Conservation (phyloP, 2,888 invertebrate species). For the Drosophila anceps region DNA sequence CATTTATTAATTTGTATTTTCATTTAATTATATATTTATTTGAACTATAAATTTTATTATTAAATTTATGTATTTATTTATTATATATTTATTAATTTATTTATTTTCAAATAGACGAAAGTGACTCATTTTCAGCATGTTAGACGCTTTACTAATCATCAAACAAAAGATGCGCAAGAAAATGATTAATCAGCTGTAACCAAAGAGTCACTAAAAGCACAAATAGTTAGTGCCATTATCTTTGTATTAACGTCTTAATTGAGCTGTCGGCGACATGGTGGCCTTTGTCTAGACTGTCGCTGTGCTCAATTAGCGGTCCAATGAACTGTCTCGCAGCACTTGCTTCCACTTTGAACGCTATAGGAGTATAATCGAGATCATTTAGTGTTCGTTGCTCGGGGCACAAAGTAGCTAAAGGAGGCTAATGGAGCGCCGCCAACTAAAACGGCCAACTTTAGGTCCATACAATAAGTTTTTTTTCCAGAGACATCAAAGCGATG, state of each 20-base stretch:
- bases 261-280: slow-evolving; percentile 29
- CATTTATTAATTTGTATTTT: neutral
- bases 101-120: neutral
- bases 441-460: slow-evolving; percentile 35
- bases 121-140: neutral
- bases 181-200: slow-evolving; percentile 27
- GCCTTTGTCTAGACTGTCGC: slow-evolving; percentile 54
- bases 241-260: slow-evolving; percentile 45
- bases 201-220: slow-evolving; percentile 2
- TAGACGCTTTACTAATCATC: neutral
- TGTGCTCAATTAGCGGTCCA: slow-evolving; percentile 68
- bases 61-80: neutral
- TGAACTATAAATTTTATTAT: neutral
- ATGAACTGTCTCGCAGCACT: slow-evolving; percentile 54
- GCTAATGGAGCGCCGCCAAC: slow-evolving; percentile 63
- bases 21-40: neutral
- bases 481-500: slow-evolving; percentile 61
- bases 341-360: slow-evolving; percentile 56
- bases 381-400: slow-evolving; percentile 46
- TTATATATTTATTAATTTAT: neutral
- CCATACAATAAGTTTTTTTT: slow-evolving; percentile 51
- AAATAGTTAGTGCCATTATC: slow-evolving; percentile 29
- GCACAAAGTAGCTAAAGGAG: slow-evolving; percentile 46
- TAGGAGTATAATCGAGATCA: slow-evolving; percentile 53
- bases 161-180: slow-evolving; percentile 1